Base-by-base conservation (phyloP, 2,888 invertebrate species). In the Pachliopta kotzebuea region DNA sequence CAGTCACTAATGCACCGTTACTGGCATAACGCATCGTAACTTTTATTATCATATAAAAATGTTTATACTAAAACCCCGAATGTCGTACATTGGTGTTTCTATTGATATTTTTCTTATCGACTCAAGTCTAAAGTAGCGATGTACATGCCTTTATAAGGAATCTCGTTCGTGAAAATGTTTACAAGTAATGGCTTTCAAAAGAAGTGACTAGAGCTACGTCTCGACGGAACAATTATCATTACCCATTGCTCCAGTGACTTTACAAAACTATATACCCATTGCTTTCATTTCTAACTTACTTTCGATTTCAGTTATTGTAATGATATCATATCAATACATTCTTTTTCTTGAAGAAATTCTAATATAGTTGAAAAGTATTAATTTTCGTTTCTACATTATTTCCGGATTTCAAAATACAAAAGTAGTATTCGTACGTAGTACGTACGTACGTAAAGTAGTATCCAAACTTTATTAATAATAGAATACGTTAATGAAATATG, bases 1-100 rank as follows among this genome's bases (percentile, higher is more conserved):
- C 88, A 89, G 84, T 80, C 85, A 76, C 77, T 78, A 72, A 81
- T 88, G 86, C 89, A 90, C 90, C 89, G 90, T 91, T 90, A 90
- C 84, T 75, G 81, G 82, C 77, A 81, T 77, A 84, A 74, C 75
- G 77, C 85, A 82, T 85, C 84, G 78, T 72, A 71, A 75, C 80
- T 77, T 79, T 74, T 71, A 84, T 75, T 73, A 72, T 69, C 67
- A 65, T 58, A 68, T 56, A 52, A 57, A 18, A 45, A 65, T 68
- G 60, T 54, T 55, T 37, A 56, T 57, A 26, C 18, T 31, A 56
- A 58, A 26, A 50, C n/a, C 37, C 54, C 20, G 9, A 0, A 23
- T 29, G 23, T 31, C 20, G 42, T 62, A 62, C 69, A 72, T 70
- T 60, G 70, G 66, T 26, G 70, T 65, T 69, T 68, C 52, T 63